Percentiles rank a stretch among this genome's conserved stretches.
phyloP scores from a whole-genome alignment of 2,797 vertebrate species.

The Diplodus sargus region DNA sequence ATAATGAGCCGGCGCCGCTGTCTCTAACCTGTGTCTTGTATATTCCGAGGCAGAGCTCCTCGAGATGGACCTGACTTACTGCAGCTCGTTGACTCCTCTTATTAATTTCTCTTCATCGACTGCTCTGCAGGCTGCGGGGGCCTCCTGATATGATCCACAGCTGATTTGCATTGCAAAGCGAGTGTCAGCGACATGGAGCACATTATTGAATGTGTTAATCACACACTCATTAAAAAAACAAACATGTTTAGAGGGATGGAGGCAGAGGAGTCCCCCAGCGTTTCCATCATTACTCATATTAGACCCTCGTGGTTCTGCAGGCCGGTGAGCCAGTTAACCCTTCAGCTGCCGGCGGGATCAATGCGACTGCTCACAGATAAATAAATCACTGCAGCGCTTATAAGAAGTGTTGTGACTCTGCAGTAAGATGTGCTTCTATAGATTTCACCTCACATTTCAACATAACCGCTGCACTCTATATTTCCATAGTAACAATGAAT shows the following conservation, averaged over 20 bases:
- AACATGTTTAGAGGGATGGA: conserved; percentile 13
- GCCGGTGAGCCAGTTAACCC: conserved; percentile 1
- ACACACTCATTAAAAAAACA: conserved; percentile 16
- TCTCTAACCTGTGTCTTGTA: not conserved
- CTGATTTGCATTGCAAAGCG: conserved; percentile 40
- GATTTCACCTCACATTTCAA: conserved; percentile 2
- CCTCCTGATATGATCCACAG: conserved; percentile 2
- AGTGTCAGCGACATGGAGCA: conserved; percentile 3
- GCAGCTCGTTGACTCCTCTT: conserved; percentile 14
- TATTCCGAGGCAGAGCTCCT: not conserved
- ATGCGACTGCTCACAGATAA: not conserved
- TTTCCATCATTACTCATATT: conserved; percentile 1
- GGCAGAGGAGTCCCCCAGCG: not conserved
- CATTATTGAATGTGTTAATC: conserved; percentile 36
- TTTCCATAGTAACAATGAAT: not conserved
- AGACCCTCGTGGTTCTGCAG: not conserved
- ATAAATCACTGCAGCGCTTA: not conserved
- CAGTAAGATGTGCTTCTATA: not conserved
- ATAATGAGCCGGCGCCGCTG: not conserved
- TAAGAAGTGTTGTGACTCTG: not conserved
- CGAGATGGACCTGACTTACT: not conserved
- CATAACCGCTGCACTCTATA: not conserved
- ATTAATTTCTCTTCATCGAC: conserved; percentile 16
- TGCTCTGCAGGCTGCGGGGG: not conserved
- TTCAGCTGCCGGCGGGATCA: not conserved